phyloP scores from a whole-genome alignment of 2,113 vertebrate genomes.

The Sebastes schlegelii region DNA sequence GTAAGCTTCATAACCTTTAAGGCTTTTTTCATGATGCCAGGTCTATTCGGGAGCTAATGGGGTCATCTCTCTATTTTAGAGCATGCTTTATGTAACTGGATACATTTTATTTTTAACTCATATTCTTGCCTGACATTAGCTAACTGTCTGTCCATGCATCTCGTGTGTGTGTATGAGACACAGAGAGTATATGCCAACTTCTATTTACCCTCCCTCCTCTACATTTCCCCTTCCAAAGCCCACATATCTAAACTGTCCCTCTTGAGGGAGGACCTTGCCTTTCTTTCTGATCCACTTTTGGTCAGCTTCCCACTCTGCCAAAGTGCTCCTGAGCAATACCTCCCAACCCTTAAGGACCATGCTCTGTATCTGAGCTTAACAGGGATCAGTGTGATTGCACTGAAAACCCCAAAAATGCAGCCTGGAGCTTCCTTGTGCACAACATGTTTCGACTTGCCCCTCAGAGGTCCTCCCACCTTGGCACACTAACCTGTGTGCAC shows the following conservation, averaged over 20 bases:
- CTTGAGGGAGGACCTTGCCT: not conserved
- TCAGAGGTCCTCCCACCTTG: slow-evolving; percentile 60
- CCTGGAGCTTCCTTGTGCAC: slow-evolving; percentile 11
- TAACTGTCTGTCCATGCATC: slow-evolving; percentile 81
- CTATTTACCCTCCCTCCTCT: not conserved
- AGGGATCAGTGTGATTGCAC: slow-evolving; percentile 11
- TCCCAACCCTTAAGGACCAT: not conserved
- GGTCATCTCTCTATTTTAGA: slow-evolving; percentile 82
- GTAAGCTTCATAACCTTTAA: slow-evolving; percentile 48
- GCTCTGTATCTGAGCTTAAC: slow-evolving; percentile 3
- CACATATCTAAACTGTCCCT: slow-evolving; percentile 5
- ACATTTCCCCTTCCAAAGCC: slow-evolving; percentile 1
- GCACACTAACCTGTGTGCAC: slow-evolving; percentile 17
- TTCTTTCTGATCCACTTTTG: not conserved
- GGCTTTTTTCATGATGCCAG: slow-evolving; percentile 61
- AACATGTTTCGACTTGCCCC: slow-evolving; percentile 77
- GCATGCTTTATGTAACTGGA: slow-evolving; percentile 85
- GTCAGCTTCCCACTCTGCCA: not conserved
- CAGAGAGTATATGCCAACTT: slow-evolving; percentile 29
- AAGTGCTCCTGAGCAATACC: slow-evolving; percentile 32
- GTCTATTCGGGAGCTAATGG: slow-evolving; percentile 64
- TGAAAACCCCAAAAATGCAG: slow-evolving; percentile 8
- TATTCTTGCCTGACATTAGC: slow-evolving; percentile 84
- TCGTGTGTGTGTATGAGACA: slow-evolving; percentile 51
- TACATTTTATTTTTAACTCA: slow-evolving; percentile 85